Evolutionary conservation across 53 echinoderm and acorn worm species (phyloP), one percentile per base, ranked within the genome.

Genomic region (Echinarachnius parma): DNA sequence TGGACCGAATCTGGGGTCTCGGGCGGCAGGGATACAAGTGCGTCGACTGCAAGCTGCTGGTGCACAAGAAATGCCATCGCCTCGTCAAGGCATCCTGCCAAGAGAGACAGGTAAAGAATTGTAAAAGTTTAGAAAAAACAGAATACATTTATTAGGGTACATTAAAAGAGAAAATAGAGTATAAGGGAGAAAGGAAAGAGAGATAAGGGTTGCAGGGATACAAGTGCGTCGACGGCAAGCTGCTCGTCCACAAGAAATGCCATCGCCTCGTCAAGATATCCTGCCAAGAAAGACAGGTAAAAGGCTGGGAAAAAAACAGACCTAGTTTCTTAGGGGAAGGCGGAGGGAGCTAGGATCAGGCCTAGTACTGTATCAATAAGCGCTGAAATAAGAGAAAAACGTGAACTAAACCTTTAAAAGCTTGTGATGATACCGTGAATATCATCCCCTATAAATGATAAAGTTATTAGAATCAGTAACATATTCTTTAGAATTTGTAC

Each of bases 21-120:
- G 96, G 96, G 30, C 64, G 96, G 53, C 96, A 95, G 62, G 96
- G 96, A 22, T 95, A 91, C 85, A 95, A 95, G 61, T 95, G 96
- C 49, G 90, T 91, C 0, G 96, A 91, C 74, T 95, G 96, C 70
- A 95, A 95, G 64, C 75, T 87, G 10, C 87, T 95, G 32, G 96
- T 95, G 3, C 96, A 95, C 49, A 95, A 95, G 80, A 90, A 91
- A 62, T 95, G 96, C 53, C 90, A 95, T 46, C 84, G 90, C 24
- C 76, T 80, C 64, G 87, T 87, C 69, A 84, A 82, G 53, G 77
- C 64, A 9, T 81, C 83, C 3, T 95, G 96, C 46, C 82, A 81
- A 10, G 64, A 81, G 27, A 77, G 67, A 28, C 85, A 83, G 75
- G 96, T 95, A 85, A 90, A 86, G 20, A 16, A 19, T 11, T 5